Evolutionary conservation across 2,888 invertebrate species (phyloP).

Genomic region (Autographa gamma): DNA sequence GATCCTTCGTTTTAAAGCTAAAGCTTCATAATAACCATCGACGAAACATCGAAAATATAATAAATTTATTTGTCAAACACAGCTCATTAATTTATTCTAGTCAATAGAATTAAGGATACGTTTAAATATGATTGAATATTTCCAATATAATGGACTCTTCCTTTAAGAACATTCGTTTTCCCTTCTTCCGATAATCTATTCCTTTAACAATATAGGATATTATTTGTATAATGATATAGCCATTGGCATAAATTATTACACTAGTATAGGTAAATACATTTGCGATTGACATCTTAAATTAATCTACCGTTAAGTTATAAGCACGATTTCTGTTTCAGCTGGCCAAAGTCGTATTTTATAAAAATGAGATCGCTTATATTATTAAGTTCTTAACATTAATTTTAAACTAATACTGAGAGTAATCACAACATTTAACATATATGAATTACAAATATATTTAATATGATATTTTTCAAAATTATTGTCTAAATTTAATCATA

Average conservation of each 20-base stretch:
- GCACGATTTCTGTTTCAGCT: conserved; percentile 67
- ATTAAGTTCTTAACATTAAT: conserved; percentile 48
- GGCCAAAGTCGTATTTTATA: conserved; percentile 82
- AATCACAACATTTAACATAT: conserved; percentile 77
- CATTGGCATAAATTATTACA: conserved; percentile 28
- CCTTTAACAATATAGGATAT: conserved; percentile 30
- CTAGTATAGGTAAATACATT: conserved; percentile 62
- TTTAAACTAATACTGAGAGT: conserved; percentile 50
- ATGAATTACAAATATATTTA: conserved; percentile 55
- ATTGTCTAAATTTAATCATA: conserved; percentile 74
- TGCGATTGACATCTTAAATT: conserved; percentile 85
- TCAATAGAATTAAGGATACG: conserved; percentile 64
- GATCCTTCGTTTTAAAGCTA: conserved; percentile 61
- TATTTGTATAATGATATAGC: conserved; percentile 32
- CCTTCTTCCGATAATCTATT: conserved; percentile 19
- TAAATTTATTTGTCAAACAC: conserved; percentile 87
- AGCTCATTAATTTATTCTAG: conserved; percentile 75
- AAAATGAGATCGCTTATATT: conserved; percentile 72
- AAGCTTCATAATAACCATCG: conserved; percentile 54
- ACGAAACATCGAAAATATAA: conserved; percentile 47
- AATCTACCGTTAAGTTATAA: conserved; percentile 62
- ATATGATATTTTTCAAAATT: conserved; percentile 63
- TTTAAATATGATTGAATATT: conserved; percentile 34
- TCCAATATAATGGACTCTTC: conserved; percentile 10
- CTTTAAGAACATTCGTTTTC: conserved; percentile 18